Evolutionary conservation across 1,140 invertebrate species (phyloP).

Genomic region (Phortica variegata): DNA sequence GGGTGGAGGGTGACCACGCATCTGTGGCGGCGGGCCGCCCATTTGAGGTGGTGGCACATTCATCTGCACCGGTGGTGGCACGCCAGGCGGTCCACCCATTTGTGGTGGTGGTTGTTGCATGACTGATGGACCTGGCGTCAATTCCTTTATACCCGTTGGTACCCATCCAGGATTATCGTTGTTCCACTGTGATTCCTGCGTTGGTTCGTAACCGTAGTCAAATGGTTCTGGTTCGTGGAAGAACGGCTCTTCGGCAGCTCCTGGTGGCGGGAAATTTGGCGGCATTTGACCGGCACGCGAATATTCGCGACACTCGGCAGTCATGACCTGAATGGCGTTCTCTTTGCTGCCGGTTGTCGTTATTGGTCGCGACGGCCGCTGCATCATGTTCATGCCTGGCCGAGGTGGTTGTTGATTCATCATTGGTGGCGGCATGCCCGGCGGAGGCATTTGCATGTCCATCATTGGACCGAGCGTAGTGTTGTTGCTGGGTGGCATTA

Average conservation of each 20-base stretch:
- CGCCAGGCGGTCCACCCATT: conserved; percentile 52
- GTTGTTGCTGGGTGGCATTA: conserved; percentile 48
- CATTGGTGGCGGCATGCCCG: conserved; percentile 39
- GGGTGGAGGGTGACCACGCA: conserved; percentile 32
- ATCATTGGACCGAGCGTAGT: conserved; percentile 17
- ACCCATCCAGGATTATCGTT: conserved; percentile 62
- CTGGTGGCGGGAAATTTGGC: conserved; percentile 60
- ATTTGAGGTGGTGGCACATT: conserved; percentile 51
- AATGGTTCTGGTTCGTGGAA: conserved; percentile 67
- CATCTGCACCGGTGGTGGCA: conserved; percentile 47
- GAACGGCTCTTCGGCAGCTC: conserved; percentile 62
- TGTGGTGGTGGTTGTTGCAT: conserved; percentile 29
- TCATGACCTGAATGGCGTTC: conserved; percentile 84
- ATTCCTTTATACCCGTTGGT: conserved; percentile 65
- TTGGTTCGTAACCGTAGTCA: conserved; percentile 71
- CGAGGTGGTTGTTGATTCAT: conserved; percentile 38
- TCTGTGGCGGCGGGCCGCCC: conserved; percentile 54
- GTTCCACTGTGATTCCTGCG: conserved; percentile 72
- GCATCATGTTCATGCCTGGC: conserved; percentile 41
- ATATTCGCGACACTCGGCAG: conserved; percentile 81
- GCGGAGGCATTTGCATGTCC: conserved; percentile 55
- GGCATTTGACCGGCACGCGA: conserved; percentile 68
- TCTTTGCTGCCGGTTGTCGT: conserved; percentile 63
- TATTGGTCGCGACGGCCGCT: conserved; percentile 39
- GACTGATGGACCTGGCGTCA: conserved; percentile 60